A percentile compares a stretch with the other conserved stretches of the same genome.
phyloP scores from a whole-genome alignment of 2,888 invertebrate species.

The Odontocolon sp. region DNA sequence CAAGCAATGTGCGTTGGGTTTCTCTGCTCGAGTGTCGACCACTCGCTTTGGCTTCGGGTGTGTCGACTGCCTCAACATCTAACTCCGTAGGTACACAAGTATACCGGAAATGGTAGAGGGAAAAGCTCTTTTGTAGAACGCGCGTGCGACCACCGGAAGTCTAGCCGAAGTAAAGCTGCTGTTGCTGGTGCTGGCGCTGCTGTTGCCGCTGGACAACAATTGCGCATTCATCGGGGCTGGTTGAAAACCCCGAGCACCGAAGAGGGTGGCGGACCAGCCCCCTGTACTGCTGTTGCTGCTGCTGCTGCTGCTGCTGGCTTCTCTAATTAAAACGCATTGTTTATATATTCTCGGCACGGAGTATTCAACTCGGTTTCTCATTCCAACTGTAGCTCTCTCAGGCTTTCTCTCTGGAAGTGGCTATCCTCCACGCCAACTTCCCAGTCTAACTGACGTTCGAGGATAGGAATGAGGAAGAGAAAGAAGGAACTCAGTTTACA shows the following conservation, averaged over 20 bases:
- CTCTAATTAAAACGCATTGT: constrained; percentile 80
- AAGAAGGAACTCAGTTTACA: too few relatives aligned
- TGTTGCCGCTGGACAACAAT: constrained; percentile 63
- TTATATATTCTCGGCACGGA: constrained; percentile 76
- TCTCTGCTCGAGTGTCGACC: neutral
- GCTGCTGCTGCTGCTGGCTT: constrained; percentile 45
- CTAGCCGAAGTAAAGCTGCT: neutral
- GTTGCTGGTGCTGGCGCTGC: constrained; percentile 34
- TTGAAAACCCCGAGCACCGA: constrained; percentile 11
- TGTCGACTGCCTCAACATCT: constrained; percentile 23
- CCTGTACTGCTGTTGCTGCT: constrained; percentile 64
- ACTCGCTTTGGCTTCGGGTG: constrained; percentile 28
- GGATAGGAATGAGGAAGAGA: neutral
- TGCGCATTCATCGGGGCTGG: constrained; percentile 69
- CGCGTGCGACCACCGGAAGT: constrained; percentile 1
- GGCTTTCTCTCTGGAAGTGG: constrained; percentile 39
- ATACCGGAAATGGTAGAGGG: constrained; percentile 53
- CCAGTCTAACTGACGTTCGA: constrained; percentile 45
- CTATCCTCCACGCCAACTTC: constrained; percentile 52
- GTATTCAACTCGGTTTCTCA: constrained; percentile 28
- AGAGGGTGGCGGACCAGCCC: too few relatives aligned
- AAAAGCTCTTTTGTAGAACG: constrained; percentile 25
- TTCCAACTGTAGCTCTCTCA: constrained; percentile 29
- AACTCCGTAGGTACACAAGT: constrained; percentile 50
- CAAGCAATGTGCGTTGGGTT: constrained; percentile 39